These are phyloP conservation scores for Pachymerium ferrugineum DNA, from an alignment of 2,888 invertebrate genomes.

Conservation along the genomic window DNA sequence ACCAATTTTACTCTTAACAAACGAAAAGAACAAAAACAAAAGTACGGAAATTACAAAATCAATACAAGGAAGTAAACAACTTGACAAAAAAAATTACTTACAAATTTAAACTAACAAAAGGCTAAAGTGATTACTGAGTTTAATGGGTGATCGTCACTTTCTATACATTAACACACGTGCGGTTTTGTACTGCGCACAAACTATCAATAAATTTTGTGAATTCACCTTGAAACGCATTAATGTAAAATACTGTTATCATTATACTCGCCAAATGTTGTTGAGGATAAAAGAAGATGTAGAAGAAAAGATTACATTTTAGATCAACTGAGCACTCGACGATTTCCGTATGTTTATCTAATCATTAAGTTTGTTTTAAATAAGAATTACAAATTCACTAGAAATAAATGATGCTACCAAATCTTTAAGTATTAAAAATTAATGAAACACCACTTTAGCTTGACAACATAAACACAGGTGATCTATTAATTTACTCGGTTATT, in stretches of 20 bases:
- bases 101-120: not conserved
- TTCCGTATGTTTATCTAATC: no score
- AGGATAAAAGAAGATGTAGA: no score
- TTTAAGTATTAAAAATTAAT: slow-evolving; percentile 2
- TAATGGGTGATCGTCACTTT: no score
- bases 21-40: not conserved
- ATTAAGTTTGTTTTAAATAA: no score
- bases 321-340: no score
- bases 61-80: not conserved
- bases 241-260: no score
- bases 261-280: no score
- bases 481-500: slow-evolving; percentile 2
- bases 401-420: not conserved
- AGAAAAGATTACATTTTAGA: no score
- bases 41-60: slow-evolving; percentile 10
- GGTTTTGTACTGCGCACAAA: no score
- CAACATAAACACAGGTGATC: not conserved
- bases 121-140: not conserved
- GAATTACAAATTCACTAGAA: not conserved
- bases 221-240: no score
- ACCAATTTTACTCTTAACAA: not conserved
- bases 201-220: no score
- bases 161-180: no score
- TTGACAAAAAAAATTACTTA: not conserved
- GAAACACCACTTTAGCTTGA: slow-evolving; percentile 4